Conservation (phyloP, 1,140 invertebrate genomes). For the Panagrolaimus sp. region DNA sequence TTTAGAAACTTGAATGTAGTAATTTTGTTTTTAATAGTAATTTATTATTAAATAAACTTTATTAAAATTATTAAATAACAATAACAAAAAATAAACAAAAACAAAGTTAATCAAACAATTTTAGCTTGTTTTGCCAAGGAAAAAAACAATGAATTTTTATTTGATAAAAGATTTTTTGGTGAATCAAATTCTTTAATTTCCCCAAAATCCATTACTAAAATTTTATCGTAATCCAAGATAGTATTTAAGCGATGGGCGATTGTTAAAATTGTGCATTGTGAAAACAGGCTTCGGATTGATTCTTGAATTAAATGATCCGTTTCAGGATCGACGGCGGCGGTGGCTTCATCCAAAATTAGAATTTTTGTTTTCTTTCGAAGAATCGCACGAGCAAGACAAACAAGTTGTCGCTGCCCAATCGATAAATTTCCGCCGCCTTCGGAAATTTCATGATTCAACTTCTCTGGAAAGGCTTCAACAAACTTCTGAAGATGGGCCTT, state of each 20-base stretch:
- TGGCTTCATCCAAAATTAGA: constrained; percentile 61
- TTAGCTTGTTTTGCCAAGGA: constrained; percentile 3
- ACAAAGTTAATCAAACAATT: constrained; percentile 6
- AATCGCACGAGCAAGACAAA: constrained; percentile 70
- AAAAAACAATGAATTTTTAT: constrained; percentile 10
- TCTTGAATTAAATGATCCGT: constrained; percentile 32
- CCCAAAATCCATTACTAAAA: constrained; percentile 15
- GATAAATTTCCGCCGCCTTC: constrained; percentile 63
- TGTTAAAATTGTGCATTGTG: constrained; percentile 71
- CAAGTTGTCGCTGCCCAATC: constrained; percentile 70
- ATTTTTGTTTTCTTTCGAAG: constrained; percentile 64
- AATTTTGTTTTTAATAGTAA: too few species aligned
- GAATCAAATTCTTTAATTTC: constrained; percentile 16
- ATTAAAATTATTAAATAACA: too few species aligned
- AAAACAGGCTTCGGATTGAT: constrained; percentile 45
- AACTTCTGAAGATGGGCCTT: constrained; percentile 25
- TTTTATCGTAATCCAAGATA: constrained; percentile 66
- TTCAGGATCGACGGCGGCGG: constrained; percentile 62
- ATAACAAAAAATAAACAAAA: constrained; percentile 4
- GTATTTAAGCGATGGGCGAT: constrained; percentile 75
- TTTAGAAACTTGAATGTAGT: too few species aligned
- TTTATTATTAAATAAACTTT: too few species aligned
- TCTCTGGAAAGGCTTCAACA: constrained; percentile 6
- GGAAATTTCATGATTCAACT: constrained; percentile 39
- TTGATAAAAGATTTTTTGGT: constrained; percentile 4